A percentile compares a stretch with the other conserved stretches of the same genome.
Conservation (phyloP, 2,797 vertebrate species). For the Perodicticus potto region DNA sequence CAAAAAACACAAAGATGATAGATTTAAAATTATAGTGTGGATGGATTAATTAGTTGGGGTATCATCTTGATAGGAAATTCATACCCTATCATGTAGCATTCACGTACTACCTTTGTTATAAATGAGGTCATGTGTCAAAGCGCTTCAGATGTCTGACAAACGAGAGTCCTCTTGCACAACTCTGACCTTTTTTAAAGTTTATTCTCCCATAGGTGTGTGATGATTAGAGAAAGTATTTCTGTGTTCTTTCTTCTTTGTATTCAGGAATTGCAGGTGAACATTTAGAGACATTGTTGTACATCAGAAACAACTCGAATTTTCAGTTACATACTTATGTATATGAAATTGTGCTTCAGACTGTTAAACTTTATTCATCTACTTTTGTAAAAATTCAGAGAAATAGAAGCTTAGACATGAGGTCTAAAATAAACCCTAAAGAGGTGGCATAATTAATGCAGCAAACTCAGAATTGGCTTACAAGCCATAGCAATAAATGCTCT, state of each 20-base stretch:
- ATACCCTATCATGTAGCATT: neutral
- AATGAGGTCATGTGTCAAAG: neutral
- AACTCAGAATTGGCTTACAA: neutral
- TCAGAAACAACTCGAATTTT: constrained; percentile 24
- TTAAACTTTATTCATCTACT: neutral
- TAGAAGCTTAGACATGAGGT: neutral
- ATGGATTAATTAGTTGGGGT: constrained; percentile 5
- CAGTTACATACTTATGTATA: constrained; percentile 5
- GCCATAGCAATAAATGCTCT: neutral
- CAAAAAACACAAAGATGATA: neutral
- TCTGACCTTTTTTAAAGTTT: constrained; percentile 28
- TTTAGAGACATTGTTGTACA: neutral
- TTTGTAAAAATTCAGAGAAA: constrained; percentile 61
- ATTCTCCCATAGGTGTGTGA: neutral
- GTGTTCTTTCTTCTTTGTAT: neutral
- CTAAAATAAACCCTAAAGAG: neutral
- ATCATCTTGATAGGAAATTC: constrained; percentile 23
- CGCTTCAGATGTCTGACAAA: neutral
- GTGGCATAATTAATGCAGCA: neutral
- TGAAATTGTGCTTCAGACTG: neutral
- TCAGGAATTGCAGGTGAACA: neutral
- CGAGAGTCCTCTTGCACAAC: neutral
- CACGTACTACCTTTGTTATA: neutral
- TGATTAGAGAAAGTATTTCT: neutral
- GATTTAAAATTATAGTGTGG: neutral